Percentiles rank a stretch among this genome's conserved stretches.
Conservation (phyloP, 1,140 invertebrate species). For the Leguminivora glycinivorella region DNA sequence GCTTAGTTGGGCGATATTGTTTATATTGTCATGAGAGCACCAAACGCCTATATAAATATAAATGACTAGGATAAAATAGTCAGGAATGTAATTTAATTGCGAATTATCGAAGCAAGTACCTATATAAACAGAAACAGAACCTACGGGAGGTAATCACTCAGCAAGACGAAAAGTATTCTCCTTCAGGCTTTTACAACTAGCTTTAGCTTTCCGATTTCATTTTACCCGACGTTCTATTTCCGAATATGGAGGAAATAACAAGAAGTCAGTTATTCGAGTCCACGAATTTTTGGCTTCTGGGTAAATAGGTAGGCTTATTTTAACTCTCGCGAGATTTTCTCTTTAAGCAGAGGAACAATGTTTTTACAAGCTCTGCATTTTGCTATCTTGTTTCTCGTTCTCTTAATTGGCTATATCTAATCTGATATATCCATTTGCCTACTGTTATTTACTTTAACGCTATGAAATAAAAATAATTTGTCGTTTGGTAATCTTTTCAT, state of each 20-base stretch:
- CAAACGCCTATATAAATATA: too few relatives aligned
- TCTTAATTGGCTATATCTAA: not conserved
- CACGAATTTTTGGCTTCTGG: not conserved
- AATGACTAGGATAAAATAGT: too few relatives aligned
- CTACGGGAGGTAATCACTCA: not conserved
- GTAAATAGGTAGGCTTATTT: not conserved
- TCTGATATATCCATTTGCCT: too few relatives aligned
- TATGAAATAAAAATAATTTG: too few relatives aligned
- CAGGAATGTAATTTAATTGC: too few relatives aligned
- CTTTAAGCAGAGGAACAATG: not conserved
- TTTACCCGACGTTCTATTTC: not conserved
- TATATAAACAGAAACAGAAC: not conserved
- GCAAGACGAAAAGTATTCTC: not conserved
- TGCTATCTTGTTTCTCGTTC: not conserved
- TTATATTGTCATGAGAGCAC: too few relatives aligned
- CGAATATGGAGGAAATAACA: not conserved
- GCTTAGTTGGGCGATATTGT: too few relatives aligned
- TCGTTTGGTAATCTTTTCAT: too few relatives aligned
- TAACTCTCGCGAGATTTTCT: not conserved
- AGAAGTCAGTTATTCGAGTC: not conserved
- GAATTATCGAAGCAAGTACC: not conserved
- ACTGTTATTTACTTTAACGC: too few relatives aligned
- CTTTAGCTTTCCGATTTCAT: slow-evolving; percentile 12
- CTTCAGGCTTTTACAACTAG: slow-evolving; percentile 7
- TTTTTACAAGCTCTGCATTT: not conserved